Evolutionary conservation across 2,888 invertebrate genomes (phyloP).

Genomic region (Zaprionus bogoriensis): DNA sequence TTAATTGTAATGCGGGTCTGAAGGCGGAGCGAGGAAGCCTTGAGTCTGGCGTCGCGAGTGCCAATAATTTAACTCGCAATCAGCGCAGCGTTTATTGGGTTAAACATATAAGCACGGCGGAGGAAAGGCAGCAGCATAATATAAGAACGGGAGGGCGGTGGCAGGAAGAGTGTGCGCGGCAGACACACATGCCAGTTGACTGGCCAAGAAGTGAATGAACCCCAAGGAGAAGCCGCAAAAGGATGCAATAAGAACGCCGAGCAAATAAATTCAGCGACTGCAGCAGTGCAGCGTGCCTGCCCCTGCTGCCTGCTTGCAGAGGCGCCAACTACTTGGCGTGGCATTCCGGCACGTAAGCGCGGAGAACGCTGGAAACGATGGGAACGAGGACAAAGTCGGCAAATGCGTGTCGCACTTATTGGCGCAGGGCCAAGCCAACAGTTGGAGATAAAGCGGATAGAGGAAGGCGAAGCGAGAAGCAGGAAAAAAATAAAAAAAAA

Average conservation of each 20-base stretch:
- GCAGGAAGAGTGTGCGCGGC: slow-evolving; percentile 4
- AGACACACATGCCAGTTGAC: slow-evolving; percentile 43
- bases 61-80: slow-evolving; percentile 76
- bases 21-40: neutral
- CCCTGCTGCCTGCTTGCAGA: slow-evolving; percentile 10
- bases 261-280: slow-evolving; percentile 66
- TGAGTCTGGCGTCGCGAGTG: slow-evolving; percentile 14
- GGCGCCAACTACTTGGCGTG: slow-evolving; percentile 37
- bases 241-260: slow-evolving; percentile 28
- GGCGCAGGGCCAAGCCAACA: slow-evolving; percentile 42
- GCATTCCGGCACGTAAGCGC: slow-evolving; percentile 57
- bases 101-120: slow-evolving; percentile 54
- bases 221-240: slow-evolving; percentile 28
- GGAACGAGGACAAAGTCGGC: slow-evolving; percentile 42
- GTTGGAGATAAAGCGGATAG: slow-evolving; percentile 13
- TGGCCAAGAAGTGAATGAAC: slow-evolving; percentile 67
- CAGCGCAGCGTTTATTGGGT: slow-evolving; percentile 71
- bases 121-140: neutral
- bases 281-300: slow-evolving; percentile 18
- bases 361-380: too few relatives aligned
- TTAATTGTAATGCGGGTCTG: slow-evolving; percentile 74
- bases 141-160: neutral
- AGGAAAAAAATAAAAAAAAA: neutral
- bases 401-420: slow-evolving; percentile 42
- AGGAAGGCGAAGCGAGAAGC: neutral